Evolutionary conservation across 2,113 vertebrate genomes (phyloP), one percentile per base, ranked within the genome.

Genomic region (Takifugu bimaculatus): DNA sequence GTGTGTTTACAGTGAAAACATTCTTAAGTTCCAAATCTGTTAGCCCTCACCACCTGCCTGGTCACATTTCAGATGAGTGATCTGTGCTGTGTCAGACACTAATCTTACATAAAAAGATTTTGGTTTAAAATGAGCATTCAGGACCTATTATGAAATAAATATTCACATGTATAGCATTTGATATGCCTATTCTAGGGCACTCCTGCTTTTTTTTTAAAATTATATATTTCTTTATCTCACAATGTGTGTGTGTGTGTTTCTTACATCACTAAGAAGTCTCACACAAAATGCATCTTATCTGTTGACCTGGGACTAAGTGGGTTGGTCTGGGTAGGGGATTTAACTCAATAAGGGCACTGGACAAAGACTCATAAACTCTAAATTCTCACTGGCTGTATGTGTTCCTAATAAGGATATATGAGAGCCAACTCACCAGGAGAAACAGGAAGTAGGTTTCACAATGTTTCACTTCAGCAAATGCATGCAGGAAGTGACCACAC

Each of bases 321-420:
- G 73, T 60, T 61, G 59, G 62, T 69, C 48, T 13, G 55, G 68
- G 26, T 60, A 63, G 50, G 32, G 53, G 13, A 7, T 59, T 76
- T 73, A 77, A 74, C 85, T 85, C 70, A 79, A 82, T 82, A 82
- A 84, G 81, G 85, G 64, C 75, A 85, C 70, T 6, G 52, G 79
- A 68, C 75, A 66, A 75, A 75, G 73, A 60, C 66, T 70, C 65
- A 73, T 76, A 76, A 80, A 85, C 63, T 63, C 69, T 79, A 75
- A 79, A 73, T 81, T 81, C 80, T 63, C 62, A 59, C 50, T 67
- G 72, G 67, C 78, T 63, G 60, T 60, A 47, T 70, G 66, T 54
- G 80, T 70, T 82, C 86, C 86, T 73, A 86, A 88, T 85, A 88
- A 75, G 86, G 86, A 58, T 77, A 85, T 83, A 61, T 79, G 50